Evolutionary conservation across 2,797 vertebrate species (phyloP).

Genomic region (Acanthiza pusilla): DNA sequence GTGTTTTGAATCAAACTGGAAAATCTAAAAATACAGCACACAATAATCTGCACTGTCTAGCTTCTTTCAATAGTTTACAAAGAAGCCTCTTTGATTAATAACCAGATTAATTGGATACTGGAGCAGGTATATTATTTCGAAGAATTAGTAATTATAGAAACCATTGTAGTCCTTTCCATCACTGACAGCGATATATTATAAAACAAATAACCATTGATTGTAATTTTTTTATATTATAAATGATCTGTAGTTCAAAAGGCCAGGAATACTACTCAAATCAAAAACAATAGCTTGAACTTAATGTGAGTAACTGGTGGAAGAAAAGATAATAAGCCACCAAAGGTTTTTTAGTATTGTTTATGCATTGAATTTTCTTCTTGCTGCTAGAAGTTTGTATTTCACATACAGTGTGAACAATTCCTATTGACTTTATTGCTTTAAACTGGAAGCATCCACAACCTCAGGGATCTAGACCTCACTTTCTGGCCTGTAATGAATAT

Average conservation of each 20-base stretch:
- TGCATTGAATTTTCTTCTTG: not conserved
- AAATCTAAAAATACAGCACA: slow-evolving; percentile 65
- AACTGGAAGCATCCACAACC: not conserved
- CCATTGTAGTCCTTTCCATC: not conserved
- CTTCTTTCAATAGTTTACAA: slow-evolving; percentile 43
- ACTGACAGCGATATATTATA: not conserved
- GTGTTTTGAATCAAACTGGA: slow-evolving; percentile 72
- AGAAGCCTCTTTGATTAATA: slow-evolving; percentile 34
- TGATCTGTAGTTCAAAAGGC: not conserved
- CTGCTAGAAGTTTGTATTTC: not conserved
- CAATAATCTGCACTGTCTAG: slow-evolving; percentile 54
- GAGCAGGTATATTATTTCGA: not conserved
- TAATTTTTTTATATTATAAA: slow-evolving; percentile 2
- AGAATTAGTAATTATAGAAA: slow-evolving; percentile 39
- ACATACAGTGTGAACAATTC: not conserved
- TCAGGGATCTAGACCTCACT: not conserved
- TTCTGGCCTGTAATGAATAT: not conserved
- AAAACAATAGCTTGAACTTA: slow-evolving; percentile 21
- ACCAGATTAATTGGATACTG: slow-evolving; percentile 23
- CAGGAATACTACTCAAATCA: slow-evolving; percentile 21
- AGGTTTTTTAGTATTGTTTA: not conserved
- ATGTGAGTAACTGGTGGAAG: not conserved
- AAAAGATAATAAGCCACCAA: not conserved
- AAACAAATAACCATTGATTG: not conserved
- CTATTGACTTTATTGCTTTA: not conserved